Evolutionary conservation across 2,797 vertebrate genomes (phyloP), one percentile per base, ranked within the genome.

Genomic region (Lateolabrax maculatus): DNA sequence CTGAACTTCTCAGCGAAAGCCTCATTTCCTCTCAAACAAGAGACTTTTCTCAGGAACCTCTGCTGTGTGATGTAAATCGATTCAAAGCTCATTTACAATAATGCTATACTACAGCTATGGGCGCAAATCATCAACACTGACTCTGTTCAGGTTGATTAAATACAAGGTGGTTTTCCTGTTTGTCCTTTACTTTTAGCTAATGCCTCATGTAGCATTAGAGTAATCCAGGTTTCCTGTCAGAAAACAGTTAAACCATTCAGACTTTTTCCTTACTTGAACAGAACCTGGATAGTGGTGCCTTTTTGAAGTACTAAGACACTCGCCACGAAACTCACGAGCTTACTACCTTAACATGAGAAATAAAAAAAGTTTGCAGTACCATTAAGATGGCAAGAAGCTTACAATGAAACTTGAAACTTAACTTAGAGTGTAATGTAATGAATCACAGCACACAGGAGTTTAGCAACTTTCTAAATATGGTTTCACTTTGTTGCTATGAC

Each of bases 1-100:
- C 66, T 84, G 56, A 86, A 85, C 27, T 52, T 84, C 52, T 84
- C 41, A 79, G 74, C 29, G 1, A 89, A 86, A 77, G 71, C 49
- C 69, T 80, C 1, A 76, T 80, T 86, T 93, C 79, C 68, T 84
- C 53, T 70, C 21, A 12, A 77, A 76, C 39, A 72, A 61, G 63
- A 82, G 71, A 53, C 57, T 61, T 61, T 68, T 75, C 49, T 62
- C 21, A 46, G 55, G 6, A 71, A 74, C 27, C 29, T 78, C 48
- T 56, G 41, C 64, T 58, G 39, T 52, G 23, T 41, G 19, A 73
- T 67, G 41, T 67, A 55, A 61, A 36, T 70, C 62, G 39, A 62
- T 44, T 80, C 16, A 71, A 69, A 78, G 52, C 71, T 68, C 58
- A 56, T 71, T 75, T 56, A 23, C 57, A 80, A 52, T 8, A 75